phyloP scores from a whole-genome alignment of 2,113 vertebrate species.

The Austrofundulus limnaeus region DNA sequence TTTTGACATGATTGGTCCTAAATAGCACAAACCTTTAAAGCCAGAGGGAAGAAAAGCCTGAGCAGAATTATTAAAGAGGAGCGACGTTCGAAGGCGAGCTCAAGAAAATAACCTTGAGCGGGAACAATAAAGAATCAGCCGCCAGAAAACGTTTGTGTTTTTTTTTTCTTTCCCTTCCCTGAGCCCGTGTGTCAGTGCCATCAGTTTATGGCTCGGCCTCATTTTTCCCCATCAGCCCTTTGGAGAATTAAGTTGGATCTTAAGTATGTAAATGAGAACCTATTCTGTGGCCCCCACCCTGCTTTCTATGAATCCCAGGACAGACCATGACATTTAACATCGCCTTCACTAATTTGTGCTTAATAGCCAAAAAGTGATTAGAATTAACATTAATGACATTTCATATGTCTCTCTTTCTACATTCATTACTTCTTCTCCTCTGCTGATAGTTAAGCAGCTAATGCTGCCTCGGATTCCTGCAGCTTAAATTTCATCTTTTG shows the following conservation, averaged over 20 bases:
- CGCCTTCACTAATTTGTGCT: slow-evolving; percentile 84
- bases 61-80: slow-evolving; percentile 73
- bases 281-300: slow-evolving; percentile 70
- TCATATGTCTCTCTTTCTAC: slow-evolving; percentile 76
- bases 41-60: slow-evolving; percentile 68
- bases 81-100: slow-evolving; percentile 67
- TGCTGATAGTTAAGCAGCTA: slow-evolving; percentile 78
- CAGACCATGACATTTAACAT: slow-evolving; percentile 87
- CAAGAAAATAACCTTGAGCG: slow-evolving; percentile 77
- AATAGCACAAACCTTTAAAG: slow-evolving; percentile 75
- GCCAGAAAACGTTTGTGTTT: slow-evolving; percentile 73
- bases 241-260: slow-evolving; percentile 83
- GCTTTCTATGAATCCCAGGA: slow-evolving; percentile 80
- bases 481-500: slow-evolving; percentile 77
- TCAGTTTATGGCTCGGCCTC: slow-evolving; percentile 66
- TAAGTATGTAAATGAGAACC: slow-evolving; percentile 84
- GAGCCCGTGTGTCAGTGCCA: slow-evolving; percentile 60
- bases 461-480: slow-evolving; percentile 72
- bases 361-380: slow-evolving; percentile 88
- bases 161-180: slow-evolving; percentile 4
- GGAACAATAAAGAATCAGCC: slow-evolving; percentile 76
- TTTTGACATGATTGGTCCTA: slow-evolving; percentile 78
- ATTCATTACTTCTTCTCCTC: slow-evolving; percentile 73
- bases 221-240: slow-evolving; percentile 74
- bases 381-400: slow-evolving; percentile 85